These are phyloP conservation scores for Patella pellucida DNA, from an alignment of 2,888 invertebrate species.

Conservation along the genomic window DNA sequence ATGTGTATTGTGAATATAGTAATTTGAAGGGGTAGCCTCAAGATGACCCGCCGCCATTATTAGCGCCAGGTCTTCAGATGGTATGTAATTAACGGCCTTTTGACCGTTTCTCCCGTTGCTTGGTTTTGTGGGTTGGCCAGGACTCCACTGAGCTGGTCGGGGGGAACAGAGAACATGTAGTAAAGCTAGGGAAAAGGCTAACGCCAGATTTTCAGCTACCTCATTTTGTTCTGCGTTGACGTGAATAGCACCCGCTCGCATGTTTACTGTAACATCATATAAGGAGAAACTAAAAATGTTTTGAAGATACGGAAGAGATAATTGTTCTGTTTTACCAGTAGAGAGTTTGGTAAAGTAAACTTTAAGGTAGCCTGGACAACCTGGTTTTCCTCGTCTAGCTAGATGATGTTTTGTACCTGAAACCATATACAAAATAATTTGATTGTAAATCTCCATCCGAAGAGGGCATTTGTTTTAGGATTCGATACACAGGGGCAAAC, in stretches of 20 bases:
- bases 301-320: constrained; percentile 49
- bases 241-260: constrained; percentile 57
- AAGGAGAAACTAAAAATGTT: constrained; percentile 48
- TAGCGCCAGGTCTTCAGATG: constrained; percentile 64
- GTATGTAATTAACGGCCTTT: constrained; percentile 43
- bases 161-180: constrained; percentile 74
- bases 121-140: constrained; percentile 31
- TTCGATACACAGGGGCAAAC: no score
- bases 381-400: constrained; percentile 60
- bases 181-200: constrained; percentile 72
- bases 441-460: no score
- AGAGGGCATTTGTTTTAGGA: no score
- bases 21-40: constrained; percentile 65
- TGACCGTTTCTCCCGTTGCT: constrained; percentile 23
- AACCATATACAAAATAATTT: not conserved
- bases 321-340: constrained; percentile 45
- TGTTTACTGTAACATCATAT: constrained; percentile 55
- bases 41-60: constrained; percentile 72
- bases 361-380: constrained; percentile 63
- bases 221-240: constrained; percentile 51
- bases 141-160: constrained; percentile 51
- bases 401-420: constrained; percentile 29
- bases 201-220: constrained; percentile 72
- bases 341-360: constrained; percentile 57
- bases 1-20: constrained; percentile 53